A percentile compares a stretch with the other conserved stretches of the same genome.
phyloP scores from a whole-genome alignment of 2,113 vertebrate species.

The Chrysemys picta region DNA sequence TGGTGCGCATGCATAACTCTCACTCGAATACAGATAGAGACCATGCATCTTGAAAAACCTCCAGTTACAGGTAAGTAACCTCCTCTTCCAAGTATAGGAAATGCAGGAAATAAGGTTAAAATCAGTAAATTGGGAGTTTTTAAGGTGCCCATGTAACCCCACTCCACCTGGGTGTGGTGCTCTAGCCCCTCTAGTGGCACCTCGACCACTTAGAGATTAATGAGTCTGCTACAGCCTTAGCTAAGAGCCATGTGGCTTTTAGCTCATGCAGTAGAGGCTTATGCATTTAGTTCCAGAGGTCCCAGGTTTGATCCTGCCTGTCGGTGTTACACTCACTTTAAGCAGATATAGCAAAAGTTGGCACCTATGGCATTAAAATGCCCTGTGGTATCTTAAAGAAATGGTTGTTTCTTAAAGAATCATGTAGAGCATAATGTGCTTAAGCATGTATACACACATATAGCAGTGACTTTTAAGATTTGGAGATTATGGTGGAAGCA shows the following conservation, averaged over 20 bases:
- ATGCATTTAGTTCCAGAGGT: no score
- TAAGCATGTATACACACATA: background rate
- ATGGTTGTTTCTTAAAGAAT: background rate
- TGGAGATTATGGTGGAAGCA: background rate
- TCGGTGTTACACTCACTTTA: background rate
- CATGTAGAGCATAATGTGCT: background rate
- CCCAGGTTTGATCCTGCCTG: no score
- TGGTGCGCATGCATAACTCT: no score
- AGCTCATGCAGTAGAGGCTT: no score
- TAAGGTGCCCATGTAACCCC: background rate
- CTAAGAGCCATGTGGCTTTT: no score
- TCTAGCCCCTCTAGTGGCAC: no score
- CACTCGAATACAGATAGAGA: no score
- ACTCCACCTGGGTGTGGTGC: no score
- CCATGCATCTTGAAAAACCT: no score
- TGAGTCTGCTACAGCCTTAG: no score
- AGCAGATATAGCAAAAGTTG: background rate
- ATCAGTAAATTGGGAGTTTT: background rate
- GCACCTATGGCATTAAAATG: background rate
- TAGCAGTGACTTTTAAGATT: background rate
- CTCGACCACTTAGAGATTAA: no score
- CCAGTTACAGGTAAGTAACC: background rate
- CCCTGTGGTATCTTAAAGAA: background rate
- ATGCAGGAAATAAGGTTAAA: background rate
- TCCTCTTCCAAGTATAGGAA: background rate